Evolutionary conservation across 2,888 invertebrate genomes (phyloP), one percentile per base, ranked within the genome.

Genomic region (Pyrrhia umbra): DNA sequence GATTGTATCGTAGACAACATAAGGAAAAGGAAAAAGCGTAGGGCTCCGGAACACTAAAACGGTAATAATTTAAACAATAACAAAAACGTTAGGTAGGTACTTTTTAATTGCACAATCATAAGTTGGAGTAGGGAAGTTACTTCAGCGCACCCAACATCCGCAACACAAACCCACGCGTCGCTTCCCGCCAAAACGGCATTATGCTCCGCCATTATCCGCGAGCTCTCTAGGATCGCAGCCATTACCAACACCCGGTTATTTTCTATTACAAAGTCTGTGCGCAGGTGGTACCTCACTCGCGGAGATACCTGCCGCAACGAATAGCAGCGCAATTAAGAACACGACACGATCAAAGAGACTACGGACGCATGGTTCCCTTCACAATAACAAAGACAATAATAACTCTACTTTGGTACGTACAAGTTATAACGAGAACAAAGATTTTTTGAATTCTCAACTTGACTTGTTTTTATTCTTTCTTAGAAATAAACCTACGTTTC

Each of bases 141-240:
- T 61, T 68, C 79, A 75, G 61, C 66, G 45, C 65, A 49, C 30
- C 45, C 34, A 65, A 66, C 74, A 73, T 81, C 81, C 82, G 81
- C 51, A 70, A 56, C 40, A 27, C 68, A 62, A 67, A 66, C 60
- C 51, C 59, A 57, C 79, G 77, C 72, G 55, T 65, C 59, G 77
- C 72, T 88, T 88, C 86, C 89, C 81, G 85, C 64, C 84, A 78
- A 81, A 77, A 62, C 69, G 72, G 67, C 68, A 81, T 68, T 76
- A 77, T 75, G 70, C 61, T 71, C 77, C 59, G 63, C 65, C 75
- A 79, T 82, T 81, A 82, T 71, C 62, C 70, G 68, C 75, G 72
- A 80, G 78, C 86, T 87, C 86, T 89, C 86, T 84, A 87, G 85
- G 82, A 86, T 83, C 81, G 79, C 78, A 74, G 70, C 80, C 83